Evolutionary conservation across 2,888 invertebrate genomes (phyloP).

Genomic region (Cheilosia vulpina): DNA sequence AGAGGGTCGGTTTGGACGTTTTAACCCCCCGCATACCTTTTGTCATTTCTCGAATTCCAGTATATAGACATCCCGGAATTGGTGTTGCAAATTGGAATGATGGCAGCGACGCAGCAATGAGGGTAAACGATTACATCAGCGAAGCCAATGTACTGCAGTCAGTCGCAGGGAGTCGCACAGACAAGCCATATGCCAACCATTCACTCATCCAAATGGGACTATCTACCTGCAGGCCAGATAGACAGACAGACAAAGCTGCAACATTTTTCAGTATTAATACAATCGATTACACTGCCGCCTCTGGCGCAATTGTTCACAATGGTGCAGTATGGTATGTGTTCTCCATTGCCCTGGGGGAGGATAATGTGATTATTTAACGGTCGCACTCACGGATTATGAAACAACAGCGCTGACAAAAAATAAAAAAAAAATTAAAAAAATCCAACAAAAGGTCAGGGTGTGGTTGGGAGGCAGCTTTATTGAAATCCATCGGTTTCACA

Average conservation of each 20-base stretch:
- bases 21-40: slow-evolving; percentile 6
- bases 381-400: slow-evolving; percentile 73
- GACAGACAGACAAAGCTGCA: slow-evolving; percentile 68
- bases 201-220: slow-evolving; percentile 61
- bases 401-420: slow-evolving; percentile 51
- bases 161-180: slow-evolving; percentile 14
- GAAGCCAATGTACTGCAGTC: slow-evolving; percentile 72
- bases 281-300: slow-evolving; percentile 70
- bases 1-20: background rate
- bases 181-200: slow-evolving; percentile 53
- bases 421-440: background rate
- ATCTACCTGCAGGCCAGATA: slow-evolving; percentile 41
- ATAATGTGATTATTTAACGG: slow-evolving; percentile 75
- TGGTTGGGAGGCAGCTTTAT: slow-evolving; percentile 33
- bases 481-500: slow-evolving; percentile 51
- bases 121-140: slow-evolving; percentile 54
- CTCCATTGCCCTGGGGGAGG: slow-evolving; percentile 58
- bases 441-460: background rate
- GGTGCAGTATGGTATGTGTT: slow-evolving; percentile 24
- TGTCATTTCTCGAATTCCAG: slow-evolving; percentile 55
- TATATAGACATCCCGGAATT: slow-evolving; percentile 11
- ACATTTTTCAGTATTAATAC: slow-evolving; percentile 74
- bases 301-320: slow-evolving; percentile 29
- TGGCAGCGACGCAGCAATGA: slow-evolving; percentile 33
- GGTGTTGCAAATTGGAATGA: background rate